Evolutionary conservation across 2,113 vertebrate species (phyloP), one percentile per base, ranked within the genome.

Genomic region (Odocoileus virginianus): DNA sequence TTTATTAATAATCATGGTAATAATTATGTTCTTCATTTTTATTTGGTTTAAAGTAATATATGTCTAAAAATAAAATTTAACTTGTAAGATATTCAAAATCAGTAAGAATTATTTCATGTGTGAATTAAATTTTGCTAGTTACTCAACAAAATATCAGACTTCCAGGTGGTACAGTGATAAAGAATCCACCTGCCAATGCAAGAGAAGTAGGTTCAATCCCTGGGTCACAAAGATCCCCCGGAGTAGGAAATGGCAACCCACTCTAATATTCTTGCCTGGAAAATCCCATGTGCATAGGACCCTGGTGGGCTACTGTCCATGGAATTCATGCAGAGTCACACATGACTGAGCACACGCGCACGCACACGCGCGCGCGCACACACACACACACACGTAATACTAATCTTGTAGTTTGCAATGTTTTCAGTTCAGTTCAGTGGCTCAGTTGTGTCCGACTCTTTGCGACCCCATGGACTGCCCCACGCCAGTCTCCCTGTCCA

Each of bases 21-120:
- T 50, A 27, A 33, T n/a, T 91, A 10, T 54, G 54, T 60, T 71
- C 28, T 28, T 82, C 3, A 84, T 58, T 71, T 88, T 58, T 60
- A 10, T 81, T 85, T n/a, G 21, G 30, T 87, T 94, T 86, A 90
- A 93, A 83, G 67, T 86, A 57, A 92, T 54, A 85, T 15, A 87
- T n/a, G 57, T 33, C 25, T 0, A 55, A 61, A 11, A 92, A 83
- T 43, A 61, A 33, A 81, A 85, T 94, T 85, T 67, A 79, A 60
- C n/a, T 94, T 71, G 23, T 61, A 76, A 95, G 16, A 25, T 82
- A 54, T 76, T 90, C 5, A 84, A 97, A 47, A 84, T 83, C 11
- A 87, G 2, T 60, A 60, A 94, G 64, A 89, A 58, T 61, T 25
- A 74, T 60, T 87, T 88, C 27, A 89, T 12, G 0, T 25, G 54